Percentiles rank a stretch among this genome's conserved stretches.
These are phyloP conservation scores for Desoria tigrina DNA, from an alignment of 2,888 invertebrate species.

Conservation along the genomic window DNA sequence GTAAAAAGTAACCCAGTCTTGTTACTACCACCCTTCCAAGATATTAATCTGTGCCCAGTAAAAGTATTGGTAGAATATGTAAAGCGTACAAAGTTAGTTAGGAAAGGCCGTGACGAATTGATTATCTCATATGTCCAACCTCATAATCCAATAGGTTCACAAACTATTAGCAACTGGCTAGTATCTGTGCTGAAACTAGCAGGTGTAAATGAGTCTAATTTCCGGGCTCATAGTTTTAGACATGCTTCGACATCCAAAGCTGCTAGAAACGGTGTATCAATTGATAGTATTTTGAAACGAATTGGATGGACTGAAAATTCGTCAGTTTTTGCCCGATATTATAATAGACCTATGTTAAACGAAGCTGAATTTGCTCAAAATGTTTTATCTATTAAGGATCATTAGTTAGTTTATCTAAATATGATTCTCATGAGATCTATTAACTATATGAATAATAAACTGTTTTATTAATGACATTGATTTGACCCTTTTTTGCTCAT, in stretches of 20 bases:
- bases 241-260: slow-evolving; percentile 23
- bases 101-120: neutral
- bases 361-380: neutral
- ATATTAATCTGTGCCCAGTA: slow-evolving; percentile 9
- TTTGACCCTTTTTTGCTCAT: no score
- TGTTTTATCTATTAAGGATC: no score
- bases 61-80: slow-evolving; percentile 1
- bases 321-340: slow-evolving; percentile 13
- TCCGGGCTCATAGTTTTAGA: slow-evolving; percentile 23
- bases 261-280: neutral
- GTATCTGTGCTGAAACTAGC: neutral
- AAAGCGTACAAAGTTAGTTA: neutral
- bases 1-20: no score
- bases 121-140: slow-evolving; percentile 15
- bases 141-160: neutral
- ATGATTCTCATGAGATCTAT: no score
- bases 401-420: no score
- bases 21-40: neutral
- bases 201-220: slow-evolving; percentile 13
- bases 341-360: slow-evolving; percentile 16
- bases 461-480: no score
- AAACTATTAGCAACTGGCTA: slow-evolving; percentile 24
- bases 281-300: slow-evolving; percentile 12
- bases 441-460: no score
- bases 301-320: slow-evolving; percentile 23